Evolutionary conservation across 92 coral and sea anemone species (phyloP).

Genomic region (Heliopora coerulea): DNA sequence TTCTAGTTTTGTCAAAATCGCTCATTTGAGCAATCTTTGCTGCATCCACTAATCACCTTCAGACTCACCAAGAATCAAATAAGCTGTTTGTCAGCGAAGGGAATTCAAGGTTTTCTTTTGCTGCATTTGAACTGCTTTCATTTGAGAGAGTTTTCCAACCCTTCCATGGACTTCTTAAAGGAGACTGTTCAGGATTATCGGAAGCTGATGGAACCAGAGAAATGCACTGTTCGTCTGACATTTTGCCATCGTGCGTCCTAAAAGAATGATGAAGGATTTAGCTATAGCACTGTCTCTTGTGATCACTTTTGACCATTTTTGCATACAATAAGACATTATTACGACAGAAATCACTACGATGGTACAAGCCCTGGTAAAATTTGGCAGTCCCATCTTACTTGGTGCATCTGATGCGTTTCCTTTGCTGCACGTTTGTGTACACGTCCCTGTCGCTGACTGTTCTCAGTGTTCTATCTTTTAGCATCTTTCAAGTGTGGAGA

Average conservation of each 20-base stretch:
- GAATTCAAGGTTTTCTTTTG: conserved; percentile 54
- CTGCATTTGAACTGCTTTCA: conserved; percentile 22
- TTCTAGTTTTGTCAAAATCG: neutral
- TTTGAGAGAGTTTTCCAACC: conserved; percentile 32
- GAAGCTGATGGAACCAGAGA: conserved; percentile 55
- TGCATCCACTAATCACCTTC: neutral
- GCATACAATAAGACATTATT: too few species aligned
- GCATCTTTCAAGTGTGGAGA: conserved; percentile 7
- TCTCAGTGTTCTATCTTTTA: conserved; percentile 10
- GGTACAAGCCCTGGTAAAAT: too few species aligned
- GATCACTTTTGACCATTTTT: too few species aligned
- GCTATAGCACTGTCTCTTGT: too few species aligned
- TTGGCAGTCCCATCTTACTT: conserved; percentile 13
- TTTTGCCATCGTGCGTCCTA: conserved; percentile 7
- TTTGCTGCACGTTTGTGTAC: conserved; percentile 16
- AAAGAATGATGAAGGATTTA: too few species aligned
- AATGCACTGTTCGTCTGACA: conserved; percentile 49
- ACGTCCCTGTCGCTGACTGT: conserved; percentile 20
- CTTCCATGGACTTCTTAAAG: conserved; percentile 1
- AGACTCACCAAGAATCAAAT: conserved; percentile 48
- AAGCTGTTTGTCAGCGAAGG: conserved; percentile 69
- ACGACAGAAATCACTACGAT: too few species aligned
- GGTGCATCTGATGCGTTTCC: conserved; percentile 18
- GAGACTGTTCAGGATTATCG: neutral
- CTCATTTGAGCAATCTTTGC: neutral